Evolutionary conservation across 2,797 vertebrate genomes (phyloP).

Genomic region (Sphaeramia orbicularis): DNA sequence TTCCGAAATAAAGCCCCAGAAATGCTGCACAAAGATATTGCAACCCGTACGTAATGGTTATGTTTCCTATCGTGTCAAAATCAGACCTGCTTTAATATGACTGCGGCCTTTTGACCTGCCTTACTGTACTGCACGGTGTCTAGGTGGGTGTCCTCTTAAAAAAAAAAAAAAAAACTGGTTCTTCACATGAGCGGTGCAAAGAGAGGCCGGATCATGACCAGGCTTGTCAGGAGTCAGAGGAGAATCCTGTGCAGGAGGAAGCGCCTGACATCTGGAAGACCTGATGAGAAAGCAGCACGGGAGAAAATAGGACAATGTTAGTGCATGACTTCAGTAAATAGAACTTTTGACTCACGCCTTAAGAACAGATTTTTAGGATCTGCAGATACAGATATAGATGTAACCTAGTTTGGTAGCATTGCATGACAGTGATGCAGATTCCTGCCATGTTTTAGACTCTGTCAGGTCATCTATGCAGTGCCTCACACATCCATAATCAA

Average conservation of each 20-base stretch:
- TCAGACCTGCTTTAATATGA: constrained; percentile 29
- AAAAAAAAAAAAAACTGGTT: constrained; percentile 1
- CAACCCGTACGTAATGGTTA: constrained; percentile 21
- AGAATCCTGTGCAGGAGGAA: constrained; percentile 51
- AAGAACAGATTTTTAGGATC: neutral
- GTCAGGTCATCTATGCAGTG: constrained; percentile 2
- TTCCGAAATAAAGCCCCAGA: constrained; percentile 21
- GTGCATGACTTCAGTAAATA: constrained; percentile 16
- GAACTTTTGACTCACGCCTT: constrained; percentile 28
- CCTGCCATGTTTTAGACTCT: constrained; percentile 4
- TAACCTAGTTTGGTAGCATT: neutral
- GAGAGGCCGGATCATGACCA: constrained; percentile 58
- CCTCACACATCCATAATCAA: constrained; percentile 14
- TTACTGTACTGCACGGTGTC: constrained; percentile 20
- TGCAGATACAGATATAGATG: neutral
- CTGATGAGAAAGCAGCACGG: constrained; percentile 41
- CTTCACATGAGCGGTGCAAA: constrained; percentile 31
- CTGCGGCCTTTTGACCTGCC: constrained; percentile 21
- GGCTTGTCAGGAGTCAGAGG: constrained; percentile 65
- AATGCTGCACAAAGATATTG: constrained; percentile 21
- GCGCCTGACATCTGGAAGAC: constrained; percentile 57
- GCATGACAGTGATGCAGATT: neutral
- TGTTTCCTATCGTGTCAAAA: constrained; percentile 18
- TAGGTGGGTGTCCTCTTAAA: constrained; percentile 59
- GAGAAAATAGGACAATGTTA: constrained; percentile 39